Percentiles rank a stretch among this genome's conserved stretches.
These are phyloP conservation scores for Meghimatium bilineatum DNA, from an alignment of 2,888 invertebrate species.

Conservation along the genomic window DNA sequence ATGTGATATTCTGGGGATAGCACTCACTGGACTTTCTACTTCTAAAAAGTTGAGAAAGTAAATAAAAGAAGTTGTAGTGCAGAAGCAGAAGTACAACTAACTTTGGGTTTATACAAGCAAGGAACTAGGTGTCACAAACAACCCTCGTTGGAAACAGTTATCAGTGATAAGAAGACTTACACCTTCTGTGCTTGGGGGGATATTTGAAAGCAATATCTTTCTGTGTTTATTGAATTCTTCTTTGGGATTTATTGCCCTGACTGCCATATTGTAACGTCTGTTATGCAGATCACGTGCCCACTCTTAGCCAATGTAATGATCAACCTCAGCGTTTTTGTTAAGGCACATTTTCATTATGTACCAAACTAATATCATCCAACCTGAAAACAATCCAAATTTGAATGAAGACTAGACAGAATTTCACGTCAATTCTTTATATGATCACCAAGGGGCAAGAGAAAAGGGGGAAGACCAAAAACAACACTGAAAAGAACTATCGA, in stretches of 20 bases:
- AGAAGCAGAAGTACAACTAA: too few species aligned
- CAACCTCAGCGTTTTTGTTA: neutral
- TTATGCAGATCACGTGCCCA: conserved; percentile 11
- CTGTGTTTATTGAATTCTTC: conserved; percentile 62
- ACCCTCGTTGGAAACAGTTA: neutral
- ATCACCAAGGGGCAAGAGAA: too few species aligned
- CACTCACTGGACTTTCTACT: too few species aligned
- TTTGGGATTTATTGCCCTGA: conserved; percentile 19
- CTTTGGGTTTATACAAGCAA: too few species aligned
- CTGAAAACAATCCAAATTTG: neutral
- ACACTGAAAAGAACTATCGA: too few species aligned
- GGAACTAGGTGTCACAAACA: neutral
- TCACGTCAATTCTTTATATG: too few species aligned
- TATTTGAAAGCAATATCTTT: conserved; percentile 60
- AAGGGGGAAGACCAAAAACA: too few species aligned
- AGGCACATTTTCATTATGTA: neutral
- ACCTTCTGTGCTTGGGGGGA: conserved; percentile 61
- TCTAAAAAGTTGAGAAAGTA: too few species aligned
- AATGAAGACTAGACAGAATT: neutral
- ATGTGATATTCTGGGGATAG: too few species aligned
- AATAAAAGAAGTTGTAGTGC: too few species aligned
- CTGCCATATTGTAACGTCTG: conserved; percentile 25
- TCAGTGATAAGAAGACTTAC: conserved; percentile 53
- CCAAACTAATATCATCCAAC: conserved; percentile 8
- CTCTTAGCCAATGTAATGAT: neutral